phyloP scores from a whole-genome alignment of 2,113 vertebrate genomes.

The Nothoprocta pentlandii region DNA sequence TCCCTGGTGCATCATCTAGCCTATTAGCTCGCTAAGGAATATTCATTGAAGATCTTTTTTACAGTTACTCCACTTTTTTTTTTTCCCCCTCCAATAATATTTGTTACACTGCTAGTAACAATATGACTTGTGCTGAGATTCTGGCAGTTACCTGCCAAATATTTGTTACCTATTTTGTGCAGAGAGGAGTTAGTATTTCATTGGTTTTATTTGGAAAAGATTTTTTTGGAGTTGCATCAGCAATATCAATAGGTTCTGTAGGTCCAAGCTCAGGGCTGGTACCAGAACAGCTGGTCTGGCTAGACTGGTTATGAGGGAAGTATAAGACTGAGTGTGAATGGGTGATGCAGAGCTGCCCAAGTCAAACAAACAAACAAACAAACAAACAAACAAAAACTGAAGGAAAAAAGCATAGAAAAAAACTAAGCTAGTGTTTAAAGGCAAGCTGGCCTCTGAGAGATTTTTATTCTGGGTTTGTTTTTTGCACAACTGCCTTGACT shows the following conservation, averaged over 20 bases:
- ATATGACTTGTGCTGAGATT: rapidly evolving
- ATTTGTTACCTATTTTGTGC: neutral
- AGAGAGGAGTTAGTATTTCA: neutral
- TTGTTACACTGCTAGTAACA: neutral
- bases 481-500: neutral
- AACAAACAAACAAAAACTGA: no score
- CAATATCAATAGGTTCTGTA: neutral
- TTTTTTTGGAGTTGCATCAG: neutral
- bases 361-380: no score
- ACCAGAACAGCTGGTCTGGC: rapidly evolving
- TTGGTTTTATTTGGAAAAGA: neutral
- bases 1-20: rapidly evolving
- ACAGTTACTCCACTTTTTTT: neutral
- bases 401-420: no score
- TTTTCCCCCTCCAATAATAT: neutral
- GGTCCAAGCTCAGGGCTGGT: neutral
- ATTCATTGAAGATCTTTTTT: rapidly evolving
- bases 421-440: no score
- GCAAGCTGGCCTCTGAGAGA: rapidly evolving
- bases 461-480: rapidly evolving
- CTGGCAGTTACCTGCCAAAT: neutral
- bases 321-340: rapidly evolving
- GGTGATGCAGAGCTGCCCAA: neutral
- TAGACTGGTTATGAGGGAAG: no score
- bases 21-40: rapidly evolving